Percentiles rank a stretch among this genome's conserved stretches.
These are phyloP conservation scores for Sardinella longiceps DNA, from an alignment of 2,797 vertebrate species.

Conservation along the genomic window DNA sequence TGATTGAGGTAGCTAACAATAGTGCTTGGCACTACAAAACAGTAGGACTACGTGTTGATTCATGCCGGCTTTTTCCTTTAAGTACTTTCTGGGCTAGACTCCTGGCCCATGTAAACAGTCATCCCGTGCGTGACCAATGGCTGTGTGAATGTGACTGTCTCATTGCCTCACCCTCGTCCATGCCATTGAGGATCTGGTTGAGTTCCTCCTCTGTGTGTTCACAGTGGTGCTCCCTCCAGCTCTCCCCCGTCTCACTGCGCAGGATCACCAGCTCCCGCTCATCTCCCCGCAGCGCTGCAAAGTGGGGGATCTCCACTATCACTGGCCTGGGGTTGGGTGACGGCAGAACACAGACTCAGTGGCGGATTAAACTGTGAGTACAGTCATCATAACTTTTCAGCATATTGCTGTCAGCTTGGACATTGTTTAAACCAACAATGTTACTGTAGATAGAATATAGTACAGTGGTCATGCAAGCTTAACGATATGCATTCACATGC, in stretches of 20 bases:
- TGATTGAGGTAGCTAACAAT: too few species aligned
- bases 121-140: not conserved
- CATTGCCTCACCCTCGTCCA: slow-evolving; percentile 89
- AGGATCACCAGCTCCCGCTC: slow-evolving; percentile 94
- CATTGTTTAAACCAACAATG: not conserved
- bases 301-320: slow-evolving; percentile 98
- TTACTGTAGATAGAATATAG: not conserved
- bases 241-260: slow-evolving; percentile 94
- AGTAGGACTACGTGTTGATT: too few species aligned
- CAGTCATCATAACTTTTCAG: not conserved
- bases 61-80: too few species aligned
- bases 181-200: slow-evolving; percentile 95
- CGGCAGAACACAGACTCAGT: not conserved
- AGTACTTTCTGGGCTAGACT: too few species aligned
- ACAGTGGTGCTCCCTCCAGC: slow-evolving; percentile 95
- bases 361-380: not conserved
- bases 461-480: not conserved
- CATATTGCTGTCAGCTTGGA: not conserved
- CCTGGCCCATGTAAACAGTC: too few species aligned
- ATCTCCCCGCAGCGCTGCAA: slow-evolving; percentile 91
- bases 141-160: not conserved
- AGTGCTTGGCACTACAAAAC: too few species aligned
- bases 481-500: slow-evolving; percentile 6
- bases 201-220: slow-evolving; percentile 95
- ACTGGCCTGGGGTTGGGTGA: slow-evolving; percentile 82